phyloP scores from a whole-genome alignment of 2,888 invertebrate genomes.

The Stenichneumon culpator region DNA sequence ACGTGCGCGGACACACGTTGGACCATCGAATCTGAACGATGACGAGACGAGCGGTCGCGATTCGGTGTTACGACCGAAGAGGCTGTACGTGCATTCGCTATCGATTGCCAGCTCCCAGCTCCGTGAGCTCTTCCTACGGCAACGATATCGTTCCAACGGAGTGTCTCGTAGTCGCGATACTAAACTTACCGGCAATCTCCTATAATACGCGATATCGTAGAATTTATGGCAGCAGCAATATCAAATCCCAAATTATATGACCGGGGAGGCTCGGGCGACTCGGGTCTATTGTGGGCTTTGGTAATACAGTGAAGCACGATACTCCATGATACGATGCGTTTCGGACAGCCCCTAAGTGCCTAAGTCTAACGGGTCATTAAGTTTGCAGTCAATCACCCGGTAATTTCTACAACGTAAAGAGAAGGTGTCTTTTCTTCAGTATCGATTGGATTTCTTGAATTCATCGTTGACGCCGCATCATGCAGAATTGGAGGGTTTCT shows the following conservation, averaged over 20 bases:
- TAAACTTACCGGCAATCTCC: constrained; percentile 15
- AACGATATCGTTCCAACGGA: constrained; percentile 3
- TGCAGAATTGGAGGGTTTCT: neutral
- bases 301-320: neutral
- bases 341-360: too few species aligned
- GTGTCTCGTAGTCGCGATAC: constrained; percentile 8
- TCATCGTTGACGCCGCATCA: neutral
- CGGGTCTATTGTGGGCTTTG: neutral
- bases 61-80: constrained; percentile 52
- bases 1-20: constrained; percentile 45
- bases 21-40: constrained; percentile 49
- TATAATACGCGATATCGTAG: constrained; percentile 21
- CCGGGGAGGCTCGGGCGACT: too few species aligned
- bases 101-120: constrained; percentile 46
- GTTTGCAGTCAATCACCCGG: neutral
- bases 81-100: constrained; percentile 56
- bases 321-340: neutral
- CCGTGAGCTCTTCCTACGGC: constrained; percentile 6
- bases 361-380: neutral
- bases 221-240: constrained; percentile 10
- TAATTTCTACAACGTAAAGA: neutral
- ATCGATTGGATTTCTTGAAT: neutral
- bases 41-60: constrained; percentile 53
- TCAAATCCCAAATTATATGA: neutral
- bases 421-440: neutral